Conservation (phyloP, 2,113 vertebrate genomes). For the Aspidoscelis tigris region DNA sequence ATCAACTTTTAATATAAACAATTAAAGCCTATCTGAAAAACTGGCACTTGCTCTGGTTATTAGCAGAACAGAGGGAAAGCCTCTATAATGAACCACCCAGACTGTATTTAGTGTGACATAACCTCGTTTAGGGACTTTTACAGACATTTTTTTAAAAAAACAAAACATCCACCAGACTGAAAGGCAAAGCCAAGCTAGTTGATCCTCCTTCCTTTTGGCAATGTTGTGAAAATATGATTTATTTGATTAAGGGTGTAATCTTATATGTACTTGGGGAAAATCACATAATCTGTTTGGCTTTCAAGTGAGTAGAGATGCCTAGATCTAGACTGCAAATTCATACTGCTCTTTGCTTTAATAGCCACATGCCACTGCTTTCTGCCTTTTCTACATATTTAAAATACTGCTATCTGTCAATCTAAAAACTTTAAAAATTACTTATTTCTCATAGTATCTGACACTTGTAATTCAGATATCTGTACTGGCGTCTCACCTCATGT, state of each 20-base stretch:
- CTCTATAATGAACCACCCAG: not conserved
- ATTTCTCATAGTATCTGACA: not conserved
- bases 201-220: not conserved
- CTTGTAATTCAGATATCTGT: not conserved
- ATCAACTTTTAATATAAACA: constrained; percentile 60
- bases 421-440: not conserved
- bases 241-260: not conserved
- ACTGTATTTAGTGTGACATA: not conserved
- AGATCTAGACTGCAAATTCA: not conserved
- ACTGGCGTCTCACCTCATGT: not conserved
- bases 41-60: constrained; percentile 34
- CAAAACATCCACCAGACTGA: not conserved
- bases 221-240: not conserved
- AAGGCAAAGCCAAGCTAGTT: constrained; percentile 3
- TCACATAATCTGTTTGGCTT: not conserved
- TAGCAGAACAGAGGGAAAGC: constrained; percentile 17
- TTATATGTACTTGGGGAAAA: not conserved
- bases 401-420: too few relatives aligned
- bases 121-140: too few relatives aligned
- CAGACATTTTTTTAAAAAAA: not conserved
- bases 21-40: constrained; percentile 38
- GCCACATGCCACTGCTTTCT: not conserved
- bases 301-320: not conserved
- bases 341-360: not conserved
- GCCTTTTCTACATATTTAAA: not conserved